Base-by-base conservation (phyloP, 2,797 vertebrate genomes). In the Macropus fuliginosus region DNA sequence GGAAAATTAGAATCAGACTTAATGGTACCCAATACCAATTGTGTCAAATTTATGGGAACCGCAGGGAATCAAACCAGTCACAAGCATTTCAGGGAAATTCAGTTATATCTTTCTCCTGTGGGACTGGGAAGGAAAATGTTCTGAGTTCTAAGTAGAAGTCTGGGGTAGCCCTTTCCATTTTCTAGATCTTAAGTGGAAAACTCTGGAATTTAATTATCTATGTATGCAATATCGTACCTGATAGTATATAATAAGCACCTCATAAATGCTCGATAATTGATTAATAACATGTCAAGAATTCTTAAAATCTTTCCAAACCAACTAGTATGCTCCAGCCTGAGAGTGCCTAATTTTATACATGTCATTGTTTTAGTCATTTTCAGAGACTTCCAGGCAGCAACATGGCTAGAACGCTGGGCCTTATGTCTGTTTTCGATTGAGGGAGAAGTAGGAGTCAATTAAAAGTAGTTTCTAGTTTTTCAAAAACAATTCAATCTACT, bases 101-200 rank as follows among this genome's bases (percentile, higher is more conserved):
- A 27, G 74, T 87, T 50, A 87, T 46, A 24, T 50, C 40, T 87
- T 27, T 87, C 74, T 87, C 74, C 24, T 87, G 50, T 11, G 40
- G 24, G 40, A 87, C 40, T 87, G 21, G 3, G 8, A 87, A 50
- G 74, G 40, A 46, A 89, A 89, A 91, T 93, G 87, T 29, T 55
- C 55, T 81, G 14, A 54, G 18, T 81, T 66, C 62, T 87, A 95
- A 34, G 28, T 56, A 95, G 55, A 12, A 55, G 28, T 13, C 89
- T 93, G n/a, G 52, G 87, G 59, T 91, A 93, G 92, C 59, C 89
- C 46, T 59, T 93, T 55, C n/a, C 29, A 91, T 50, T 94, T 94
- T 91, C 56, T 59, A 57, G 29, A 57, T 24, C 21, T 31, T 81
- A 14, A 57, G 28, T 28, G 40, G n/a, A 50, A 87, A 89, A 27